Conservation (phyloP, 2,888 invertebrate species). For the Hemaris fuciformis region DNA sequence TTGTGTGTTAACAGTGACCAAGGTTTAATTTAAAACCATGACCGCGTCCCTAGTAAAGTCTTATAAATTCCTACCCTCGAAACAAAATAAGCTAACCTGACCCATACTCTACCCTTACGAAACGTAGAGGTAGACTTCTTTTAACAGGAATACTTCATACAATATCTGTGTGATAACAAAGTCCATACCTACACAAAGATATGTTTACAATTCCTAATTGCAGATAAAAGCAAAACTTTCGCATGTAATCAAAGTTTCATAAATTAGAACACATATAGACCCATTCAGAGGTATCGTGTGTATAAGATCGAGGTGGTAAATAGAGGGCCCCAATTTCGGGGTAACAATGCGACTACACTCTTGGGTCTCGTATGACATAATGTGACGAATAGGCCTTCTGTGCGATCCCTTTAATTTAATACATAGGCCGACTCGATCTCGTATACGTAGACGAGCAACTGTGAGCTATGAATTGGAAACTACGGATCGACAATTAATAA, state of each 20-base stretch:
- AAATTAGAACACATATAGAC: conserved; percentile 5
- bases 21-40: too few relatives aligned
- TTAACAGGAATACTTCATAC: too few relatives aligned
- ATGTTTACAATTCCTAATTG: background rate
- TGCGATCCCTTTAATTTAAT: conserved; percentile 48
- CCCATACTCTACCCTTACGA: too few relatives aligned
- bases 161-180: background rate
- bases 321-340: conserved; percentile 40
- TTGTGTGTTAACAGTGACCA: too few relatives aligned
- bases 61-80: too few relatives aligned
- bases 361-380: conserved; percentile 46
- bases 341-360: conserved; percentile 48
- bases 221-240: conserved; percentile 7
- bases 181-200: background rate
- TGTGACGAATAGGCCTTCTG: conserved; percentile 47
- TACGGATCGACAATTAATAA: background rate
- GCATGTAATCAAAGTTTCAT: conserved; percentile 9
- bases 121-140: too few relatives aligned
- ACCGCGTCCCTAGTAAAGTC: too few relatives aligned
- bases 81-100: too few relatives aligned
- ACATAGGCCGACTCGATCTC: conserved; percentile 19
- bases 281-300: conserved; percentile 3
- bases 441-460: background rate
- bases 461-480: background rate
- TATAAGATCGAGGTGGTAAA: conserved; percentile 20